Evolutionary conservation across 2,113 vertebrate genomes (phyloP).

Genomic region (Dascyllus trimaculatus): DNA sequence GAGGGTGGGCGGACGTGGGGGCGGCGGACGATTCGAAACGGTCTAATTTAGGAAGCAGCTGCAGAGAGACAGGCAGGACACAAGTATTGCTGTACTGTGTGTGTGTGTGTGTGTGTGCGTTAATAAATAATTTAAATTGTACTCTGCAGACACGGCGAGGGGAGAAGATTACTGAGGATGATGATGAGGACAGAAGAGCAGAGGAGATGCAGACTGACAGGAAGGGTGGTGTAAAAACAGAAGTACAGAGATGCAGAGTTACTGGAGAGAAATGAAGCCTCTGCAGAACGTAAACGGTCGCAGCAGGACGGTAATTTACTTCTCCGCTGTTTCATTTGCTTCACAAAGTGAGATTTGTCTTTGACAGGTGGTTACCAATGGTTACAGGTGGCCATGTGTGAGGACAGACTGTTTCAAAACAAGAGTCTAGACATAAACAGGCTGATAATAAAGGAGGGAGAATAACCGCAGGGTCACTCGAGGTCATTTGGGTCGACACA

Average conservation of each 20-base stretch:
- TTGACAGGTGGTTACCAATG: conserved; percentile 9
- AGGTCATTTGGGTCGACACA: too few species aligned
- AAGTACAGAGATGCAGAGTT: background rate
- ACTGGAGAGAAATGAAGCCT: too few species aligned
- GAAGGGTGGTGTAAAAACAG: background rate
- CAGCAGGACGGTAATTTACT: background rate
- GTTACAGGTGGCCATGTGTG: background rate
- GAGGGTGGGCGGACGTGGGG: conserved; percentile 15
- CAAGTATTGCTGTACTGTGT: background rate
- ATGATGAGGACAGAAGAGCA: background rate
- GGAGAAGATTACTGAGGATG: background rate
- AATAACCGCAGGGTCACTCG: too few species aligned
- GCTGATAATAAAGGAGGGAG: background rate
- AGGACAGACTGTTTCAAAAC: background rate
- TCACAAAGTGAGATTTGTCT: background rate
- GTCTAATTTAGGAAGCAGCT: conserved; percentile 62
- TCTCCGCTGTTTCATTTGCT: background rate
- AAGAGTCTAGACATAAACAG: background rate
- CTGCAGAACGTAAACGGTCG: background rate
- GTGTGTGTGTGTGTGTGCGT: conserved; percentile 2
- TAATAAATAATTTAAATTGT: conserved; percentile 21
- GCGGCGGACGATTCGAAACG: conserved; percentile 53
- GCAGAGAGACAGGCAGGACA: conserved; percentile 43
- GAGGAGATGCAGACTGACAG: background rate
- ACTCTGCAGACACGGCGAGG: background rate